Conservation (phyloP, 2,888 invertebrate genomes). For the Eupithecia insigniata region DNA sequence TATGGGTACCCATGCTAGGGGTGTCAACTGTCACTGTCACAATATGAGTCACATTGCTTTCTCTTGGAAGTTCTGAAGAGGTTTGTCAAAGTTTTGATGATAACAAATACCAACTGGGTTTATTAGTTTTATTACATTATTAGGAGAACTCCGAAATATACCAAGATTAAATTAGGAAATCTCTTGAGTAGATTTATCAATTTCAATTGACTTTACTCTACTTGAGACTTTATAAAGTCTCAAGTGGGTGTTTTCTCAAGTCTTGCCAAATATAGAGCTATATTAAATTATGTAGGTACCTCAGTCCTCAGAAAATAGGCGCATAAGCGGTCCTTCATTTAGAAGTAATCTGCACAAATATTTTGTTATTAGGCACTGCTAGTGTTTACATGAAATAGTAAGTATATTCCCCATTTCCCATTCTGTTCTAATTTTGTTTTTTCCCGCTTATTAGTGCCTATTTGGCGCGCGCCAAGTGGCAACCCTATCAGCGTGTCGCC, state of each 20-base stretch:
- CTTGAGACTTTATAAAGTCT: constrained; percentile 2
- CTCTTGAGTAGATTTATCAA: neutral
- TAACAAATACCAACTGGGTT: neutral
- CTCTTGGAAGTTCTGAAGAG: constrained; percentile 12
- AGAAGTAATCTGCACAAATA: neutral
- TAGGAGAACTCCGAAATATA: neutral
- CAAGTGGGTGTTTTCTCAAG: neutral
- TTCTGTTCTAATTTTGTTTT: neutral
- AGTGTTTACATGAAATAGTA: neutral
- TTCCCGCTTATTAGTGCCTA: constrained; percentile 17
- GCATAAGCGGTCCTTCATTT: neutral
- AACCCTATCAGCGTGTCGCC: constrained; percentile 50
- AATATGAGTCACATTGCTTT: constrained; percentile 25
- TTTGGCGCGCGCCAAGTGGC: constrained; percentile 38
- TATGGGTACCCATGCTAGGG: constrained; percentile 45
- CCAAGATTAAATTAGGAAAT: neutral
- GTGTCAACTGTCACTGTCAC: constrained; percentile 35
- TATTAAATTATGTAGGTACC: neutral
- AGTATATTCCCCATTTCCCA: neutral
- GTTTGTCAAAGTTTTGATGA: neutral
- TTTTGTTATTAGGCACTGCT: neutral
- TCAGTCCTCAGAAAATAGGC: neutral
- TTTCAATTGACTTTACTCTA: neutral
- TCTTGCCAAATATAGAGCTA: neutral
- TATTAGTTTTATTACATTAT: neutral